phyloP scores from a whole-genome alignment of 2,888 invertebrate species.

The Napeogenes sylphis region DNA sequence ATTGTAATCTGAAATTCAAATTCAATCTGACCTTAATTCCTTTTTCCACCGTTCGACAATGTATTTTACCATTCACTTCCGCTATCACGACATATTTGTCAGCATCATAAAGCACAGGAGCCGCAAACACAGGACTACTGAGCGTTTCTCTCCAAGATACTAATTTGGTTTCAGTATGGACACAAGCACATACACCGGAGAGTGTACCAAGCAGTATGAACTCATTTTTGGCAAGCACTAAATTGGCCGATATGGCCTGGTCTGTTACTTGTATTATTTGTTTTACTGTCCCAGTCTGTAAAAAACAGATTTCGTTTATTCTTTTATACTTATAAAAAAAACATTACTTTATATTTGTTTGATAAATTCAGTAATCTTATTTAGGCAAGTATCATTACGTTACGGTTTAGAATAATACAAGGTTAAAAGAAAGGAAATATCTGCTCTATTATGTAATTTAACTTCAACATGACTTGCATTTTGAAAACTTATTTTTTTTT shows the following conservation, averaged over 20 bases:
- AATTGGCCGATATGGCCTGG: constrained; percentile 70
- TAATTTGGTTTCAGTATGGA: constrained; percentile 65
- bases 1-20: neutral
- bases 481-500: neutral
- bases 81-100: constrained; percentile 76
- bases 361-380: no score
- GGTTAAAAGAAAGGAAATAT: constrained; percentile 1
- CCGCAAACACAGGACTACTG: constrained; percentile 81
- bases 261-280: constrained; percentile 56
- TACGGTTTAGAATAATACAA: constrained; percentile 1
- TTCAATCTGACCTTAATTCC: constrained; percentile 67
- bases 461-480: neutral
- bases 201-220: constrained; percentile 74
- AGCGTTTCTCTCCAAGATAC: constrained; percentile 80
- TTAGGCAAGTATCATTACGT: constrained; percentile 2
- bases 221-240: constrained; percentile 58
- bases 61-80: constrained; percentile 76
- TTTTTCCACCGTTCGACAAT: constrained; percentile 68
- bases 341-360: no score
- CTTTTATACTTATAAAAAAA: no score
- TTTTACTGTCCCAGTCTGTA: constrained; percentile 70
- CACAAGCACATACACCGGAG: constrained; percentile 76
- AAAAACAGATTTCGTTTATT: constrained; percentile 23
- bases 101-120: constrained; percentile 75
- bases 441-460: neutral